Conservation (phyloP, 1,140 invertebrate genomes). For the Ridgeia piscesae region DNA sequence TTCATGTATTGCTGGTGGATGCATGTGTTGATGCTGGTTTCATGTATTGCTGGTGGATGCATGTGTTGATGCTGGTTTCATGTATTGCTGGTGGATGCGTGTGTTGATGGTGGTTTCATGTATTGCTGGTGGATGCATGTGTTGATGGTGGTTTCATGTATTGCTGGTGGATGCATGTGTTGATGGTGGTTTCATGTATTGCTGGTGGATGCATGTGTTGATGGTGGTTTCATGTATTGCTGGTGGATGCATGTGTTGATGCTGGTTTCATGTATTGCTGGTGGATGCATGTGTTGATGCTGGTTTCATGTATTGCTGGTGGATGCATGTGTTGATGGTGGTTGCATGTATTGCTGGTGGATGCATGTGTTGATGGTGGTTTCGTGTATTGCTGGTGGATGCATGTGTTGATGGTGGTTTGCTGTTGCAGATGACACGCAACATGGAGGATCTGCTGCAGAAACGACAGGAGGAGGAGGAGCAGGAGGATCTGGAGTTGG, state of each 20-base stretch:
- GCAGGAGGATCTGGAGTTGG: neutral
- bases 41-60: too few species aligned
- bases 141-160: neutral
- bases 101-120: neutral
- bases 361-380: neutral
- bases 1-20: too few species aligned
- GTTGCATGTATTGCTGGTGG: too few species aligned
- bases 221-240: neutral
- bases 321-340: neutral
- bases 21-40: neutral
- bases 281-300: neutral
- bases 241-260: too few species aligned
- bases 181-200: neutral
- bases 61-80: neutral
- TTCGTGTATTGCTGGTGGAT: neutral
- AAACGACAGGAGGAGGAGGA: neutral
- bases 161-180: too few species aligned
- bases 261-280: too few species aligned
- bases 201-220: too few species aligned
- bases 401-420: neutral
- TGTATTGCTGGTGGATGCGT: too few species aligned
- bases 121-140: too few species aligned
- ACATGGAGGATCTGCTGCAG: neutral
- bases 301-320: too few species aligned
- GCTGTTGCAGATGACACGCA: slow-evolving; percentile 1